These are phyloP conservation scores for Phaethornis superciliosus DNA, from an alignment of 2,113 vertebrate genomes.

Conservation along the genomic window DNA sequence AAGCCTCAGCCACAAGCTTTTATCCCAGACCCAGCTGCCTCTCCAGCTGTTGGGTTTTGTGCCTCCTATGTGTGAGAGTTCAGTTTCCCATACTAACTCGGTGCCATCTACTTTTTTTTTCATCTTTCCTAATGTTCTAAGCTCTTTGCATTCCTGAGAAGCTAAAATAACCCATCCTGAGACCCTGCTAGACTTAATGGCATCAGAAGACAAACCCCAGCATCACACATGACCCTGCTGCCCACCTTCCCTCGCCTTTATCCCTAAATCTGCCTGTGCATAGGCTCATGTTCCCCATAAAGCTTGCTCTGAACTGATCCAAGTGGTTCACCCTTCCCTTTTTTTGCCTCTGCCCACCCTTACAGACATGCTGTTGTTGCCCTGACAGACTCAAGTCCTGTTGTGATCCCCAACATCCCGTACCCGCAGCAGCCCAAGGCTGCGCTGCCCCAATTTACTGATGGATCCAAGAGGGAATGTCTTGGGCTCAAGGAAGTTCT, in stretches of 20 bases:
- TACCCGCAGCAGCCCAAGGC: neutral
- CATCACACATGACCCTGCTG: fast-evolving
- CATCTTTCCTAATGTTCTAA: neutral
- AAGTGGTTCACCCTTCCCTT: neutral
- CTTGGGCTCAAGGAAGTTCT: neutral
- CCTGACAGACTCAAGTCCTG: neutral
- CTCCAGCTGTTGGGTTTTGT: neutral
- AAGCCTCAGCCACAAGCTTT: neutral
- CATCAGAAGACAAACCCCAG: neutral
- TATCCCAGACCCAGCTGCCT: neutral
- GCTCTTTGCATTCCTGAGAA: neutral
- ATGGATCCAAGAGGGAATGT: neutral
- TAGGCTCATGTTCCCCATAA: fast-evolving
- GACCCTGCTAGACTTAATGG: neutral
- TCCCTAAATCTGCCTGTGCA: fast-evolving
- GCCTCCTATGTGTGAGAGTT: neutral
- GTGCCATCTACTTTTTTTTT: neutral
- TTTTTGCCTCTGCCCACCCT: neutral
- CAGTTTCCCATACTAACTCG: neutral
- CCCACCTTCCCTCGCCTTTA: neutral
- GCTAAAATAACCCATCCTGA: neutral
- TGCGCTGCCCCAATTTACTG: neutral
- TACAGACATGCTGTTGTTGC: fast-evolving
- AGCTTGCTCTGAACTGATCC: fast-evolving
- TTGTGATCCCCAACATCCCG: fast-evolving